A percentile compares a stretch with the other conserved stretches of the same genome.
Evolutionary conservation across 2,888 invertebrate species (phyloP).

Genomic region (Horisme vitalbata): DNA sequence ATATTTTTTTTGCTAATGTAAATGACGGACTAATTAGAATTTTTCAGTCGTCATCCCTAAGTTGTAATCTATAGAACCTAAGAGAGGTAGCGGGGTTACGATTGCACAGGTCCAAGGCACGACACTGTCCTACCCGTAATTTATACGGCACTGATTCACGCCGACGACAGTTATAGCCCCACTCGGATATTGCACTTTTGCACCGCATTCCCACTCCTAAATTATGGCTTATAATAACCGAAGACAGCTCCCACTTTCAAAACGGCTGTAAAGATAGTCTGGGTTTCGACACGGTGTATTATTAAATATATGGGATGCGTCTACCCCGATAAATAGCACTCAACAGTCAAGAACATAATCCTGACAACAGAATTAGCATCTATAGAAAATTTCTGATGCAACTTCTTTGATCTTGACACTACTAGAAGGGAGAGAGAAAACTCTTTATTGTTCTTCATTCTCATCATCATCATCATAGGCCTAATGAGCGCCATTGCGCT

Average conservation of each 20-base stretch:
- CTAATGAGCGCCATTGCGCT: too few relatives aligned
- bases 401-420: too few relatives aligned
- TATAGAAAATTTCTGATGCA: too few relatives aligned
- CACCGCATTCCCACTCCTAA: constrained; percentile 65
- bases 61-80: background rate
- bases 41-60: constrained; percentile 1
- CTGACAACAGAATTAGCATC: too few relatives aligned
- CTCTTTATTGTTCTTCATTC: too few relatives aligned
- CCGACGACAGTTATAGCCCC: constrained; percentile 74
- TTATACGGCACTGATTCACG: constrained; percentile 78
- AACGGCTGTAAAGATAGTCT: constrained; percentile 18
- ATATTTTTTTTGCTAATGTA: too few relatives aligned
- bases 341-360: too few relatives aligned
- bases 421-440: too few relatives aligned
- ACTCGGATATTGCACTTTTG: constrained; percentile 77
- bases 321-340: too few relatives aligned
- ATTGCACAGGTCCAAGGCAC: constrained; percentile 14
- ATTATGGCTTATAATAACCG: constrained; percentile 68
- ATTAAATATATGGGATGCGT: background rate
- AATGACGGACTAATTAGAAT: too few relatives aligned
- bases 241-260: constrained; percentile 45
- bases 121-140: constrained; percentile 60
- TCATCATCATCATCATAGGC: too few relatives aligned
- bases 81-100: constrained; percentile 12
- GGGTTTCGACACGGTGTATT: constrained; percentile 5